A percentile compares a stretch with the other conserved stretches of the same genome.
Conservation (phyloP, 2,113 vertebrate genomes). For the Hippoglossus stenolepis region DNA sequence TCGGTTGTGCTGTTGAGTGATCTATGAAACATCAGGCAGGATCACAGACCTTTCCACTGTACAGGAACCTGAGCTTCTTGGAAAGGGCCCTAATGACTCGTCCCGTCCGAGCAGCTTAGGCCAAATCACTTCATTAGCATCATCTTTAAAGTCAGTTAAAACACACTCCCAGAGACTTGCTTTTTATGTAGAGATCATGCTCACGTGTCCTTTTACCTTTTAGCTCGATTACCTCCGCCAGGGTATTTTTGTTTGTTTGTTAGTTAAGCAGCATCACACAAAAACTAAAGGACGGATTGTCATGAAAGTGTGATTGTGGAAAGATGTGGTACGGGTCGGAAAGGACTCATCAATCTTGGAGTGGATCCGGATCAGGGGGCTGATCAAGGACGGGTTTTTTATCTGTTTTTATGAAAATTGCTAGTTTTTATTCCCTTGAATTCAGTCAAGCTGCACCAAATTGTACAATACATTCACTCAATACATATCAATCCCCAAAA, state of each 20-base stretch:
- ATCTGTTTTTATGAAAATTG: too few relatives aligned
- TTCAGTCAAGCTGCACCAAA: too few relatives aligned
- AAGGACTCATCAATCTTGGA: not conserved
- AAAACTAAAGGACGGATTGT: too few relatives aligned
- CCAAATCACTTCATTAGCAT: slow-evolving; percentile 35
- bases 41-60: slow-evolving; percentile 48
- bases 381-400: too few relatives aligned
- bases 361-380: too few relatives aligned
- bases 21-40: slow-evolving; percentile 49
- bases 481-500: too few relatives aligned
- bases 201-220: not conserved
- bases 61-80: slow-evolving; percentile 47
- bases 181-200: not conserved
- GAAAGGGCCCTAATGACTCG: slow-evolving; percentile 30
- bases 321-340: too few relatives aligned
- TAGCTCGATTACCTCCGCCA: not conserved
- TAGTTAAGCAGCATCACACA: not conserved
- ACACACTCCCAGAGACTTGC: slow-evolving; percentile 22
- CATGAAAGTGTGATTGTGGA: too few relatives aligned
- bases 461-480: too few relatives aligned
- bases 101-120: slow-evolving; percentile 26
- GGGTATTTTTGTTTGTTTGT: too few relatives aligned
- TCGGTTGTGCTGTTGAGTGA: slow-evolving; percentile 46
- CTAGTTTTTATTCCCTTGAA: too few relatives aligned
- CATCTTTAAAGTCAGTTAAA: slow-evolving; percentile 37